Conservation (phyloP, 1,140 invertebrate genomes). For the Conus ventricosus region DNA sequence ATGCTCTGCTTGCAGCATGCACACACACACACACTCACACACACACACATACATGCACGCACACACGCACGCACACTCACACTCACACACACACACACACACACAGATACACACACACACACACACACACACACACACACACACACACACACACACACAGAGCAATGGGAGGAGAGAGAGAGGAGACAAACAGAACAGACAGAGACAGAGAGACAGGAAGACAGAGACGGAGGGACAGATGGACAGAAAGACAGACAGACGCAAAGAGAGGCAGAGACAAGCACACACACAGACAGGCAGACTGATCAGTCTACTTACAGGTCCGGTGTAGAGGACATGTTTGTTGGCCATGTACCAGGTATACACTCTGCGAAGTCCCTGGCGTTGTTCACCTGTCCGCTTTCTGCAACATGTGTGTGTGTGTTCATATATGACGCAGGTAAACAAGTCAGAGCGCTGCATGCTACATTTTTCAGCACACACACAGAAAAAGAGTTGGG, state of each 20-base stretch:
- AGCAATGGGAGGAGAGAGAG: too few species aligned
- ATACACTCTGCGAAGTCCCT: constrained; percentile 56
- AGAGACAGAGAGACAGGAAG: not conserved
- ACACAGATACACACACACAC: not conserved
- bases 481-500: too few species aligned
- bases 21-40: not conserved
- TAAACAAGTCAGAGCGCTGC: not conserved
- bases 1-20: not conserved
- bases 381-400: constrained; percentile 52
- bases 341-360: constrained; percentile 65
- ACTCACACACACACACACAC: not conserved
- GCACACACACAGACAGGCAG: not conserved
- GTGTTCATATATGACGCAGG: too few species aligned
- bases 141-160: not conserved
- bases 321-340: constrained; percentile 57
- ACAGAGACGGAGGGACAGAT: not conserved
- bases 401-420: constrained; percentile 36
- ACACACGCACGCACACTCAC: too few species aligned
- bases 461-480: not conserved
- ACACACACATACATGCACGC: not conserved
- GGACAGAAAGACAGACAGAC: constrained; percentile 41
- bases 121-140: not conserved
- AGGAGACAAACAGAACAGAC: not conserved
- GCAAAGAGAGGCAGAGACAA: constrained; percentile 53
- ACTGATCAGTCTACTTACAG: constrained; percentile 53